These are phyloP conservation scores for Ellobium chinense DNA, from an alignment of 2,888 invertebrate species.

Conservation along the genomic window DNA sequence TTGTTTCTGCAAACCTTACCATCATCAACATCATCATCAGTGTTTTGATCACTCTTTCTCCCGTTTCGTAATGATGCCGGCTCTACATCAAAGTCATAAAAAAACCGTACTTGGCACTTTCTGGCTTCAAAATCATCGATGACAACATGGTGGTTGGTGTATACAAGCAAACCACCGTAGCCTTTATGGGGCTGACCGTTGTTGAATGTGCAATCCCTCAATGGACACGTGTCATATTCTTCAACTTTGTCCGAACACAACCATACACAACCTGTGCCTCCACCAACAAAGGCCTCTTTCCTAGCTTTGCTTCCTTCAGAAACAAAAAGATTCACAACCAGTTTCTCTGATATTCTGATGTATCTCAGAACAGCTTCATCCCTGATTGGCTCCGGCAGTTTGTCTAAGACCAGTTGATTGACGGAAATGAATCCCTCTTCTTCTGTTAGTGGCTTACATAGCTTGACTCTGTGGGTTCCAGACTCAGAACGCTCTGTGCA, in stretches of 20 bases:
- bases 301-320: neutral
- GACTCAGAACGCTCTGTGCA: too few relatives aligned
- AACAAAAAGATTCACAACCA: constrained; percentile 10
- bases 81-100: neutral
- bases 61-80: neutral
- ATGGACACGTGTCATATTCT: neutral
- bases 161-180: constrained; percentile 30
- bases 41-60: neutral
- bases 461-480: too few relatives aligned
- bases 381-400: neutral
- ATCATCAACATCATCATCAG: neutral
- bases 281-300: neutral
- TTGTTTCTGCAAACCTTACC: neutral
- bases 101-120: constrained; percentile 10
- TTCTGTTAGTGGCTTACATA: too few relatives aligned
- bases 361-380: constrained; percentile 12
- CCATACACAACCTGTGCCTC: constrained; percentile 18
- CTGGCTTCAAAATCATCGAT: neutral
- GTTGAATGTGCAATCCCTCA: neutral
- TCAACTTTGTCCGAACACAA: neutral
- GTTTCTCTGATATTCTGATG: constrained; percentile 14
- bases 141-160: constrained; percentile 33
- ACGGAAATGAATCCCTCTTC: neutral
- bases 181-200: constrained; percentile 3
- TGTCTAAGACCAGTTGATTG: neutral